phyloP scores from a whole-genome alignment of 1,140 invertebrate species.

The Galendromus occidentalis region DNA sequence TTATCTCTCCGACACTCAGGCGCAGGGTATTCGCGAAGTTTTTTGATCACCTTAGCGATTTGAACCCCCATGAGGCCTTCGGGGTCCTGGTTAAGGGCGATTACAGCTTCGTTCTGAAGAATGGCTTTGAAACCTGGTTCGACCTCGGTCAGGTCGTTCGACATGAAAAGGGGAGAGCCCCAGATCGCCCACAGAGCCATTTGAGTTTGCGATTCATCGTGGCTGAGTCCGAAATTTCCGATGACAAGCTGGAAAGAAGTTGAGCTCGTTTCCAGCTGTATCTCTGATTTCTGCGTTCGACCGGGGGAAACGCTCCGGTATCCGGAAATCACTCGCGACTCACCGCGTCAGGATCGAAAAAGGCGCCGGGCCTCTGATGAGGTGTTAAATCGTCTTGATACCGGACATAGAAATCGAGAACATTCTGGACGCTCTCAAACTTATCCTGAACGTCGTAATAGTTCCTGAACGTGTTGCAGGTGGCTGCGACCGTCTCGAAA shows the following conservation, averaged over 20 bases:
- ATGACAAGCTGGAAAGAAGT: constrained; percentile 53
- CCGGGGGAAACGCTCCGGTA: constrained; percentile 34
- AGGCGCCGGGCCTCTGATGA: constrained; percentile 31
- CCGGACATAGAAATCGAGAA: constrained; percentile 30
- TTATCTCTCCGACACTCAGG: too few species aligned
- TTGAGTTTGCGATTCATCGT: constrained; percentile 85
- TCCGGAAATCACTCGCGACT: too few species aligned
- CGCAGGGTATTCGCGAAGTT: too few species aligned
- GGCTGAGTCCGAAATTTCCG: constrained; percentile 86
- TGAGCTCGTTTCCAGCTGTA: constrained; percentile 12
- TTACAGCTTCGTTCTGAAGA: constrained; percentile 76
- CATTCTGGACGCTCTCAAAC: constrained; percentile 27
- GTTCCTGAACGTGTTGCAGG: constrained; percentile 35
- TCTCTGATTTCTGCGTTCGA: background rate
- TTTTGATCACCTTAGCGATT: constrained; percentile 45
- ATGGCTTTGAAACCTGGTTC: constrained; percentile 73
- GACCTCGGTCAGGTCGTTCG: constrained; percentile 75
- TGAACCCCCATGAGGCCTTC: constrained; percentile 59
- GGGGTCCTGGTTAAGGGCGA: constrained; percentile 84
- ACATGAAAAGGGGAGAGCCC: constrained; percentile 88
- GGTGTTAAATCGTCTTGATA: constrained; percentile 28
- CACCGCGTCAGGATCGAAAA: constrained; percentile 36
- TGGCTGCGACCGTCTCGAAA: constrained; percentile 27
- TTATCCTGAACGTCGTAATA: constrained; percentile 31
- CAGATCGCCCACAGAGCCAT: constrained; percentile 95